Evolutionary conservation across 2,113 vertebrate genomes (phyloP), one percentile per base, ranked within the genome.

Genomic region (Oenanthe oenanthe): DNA sequence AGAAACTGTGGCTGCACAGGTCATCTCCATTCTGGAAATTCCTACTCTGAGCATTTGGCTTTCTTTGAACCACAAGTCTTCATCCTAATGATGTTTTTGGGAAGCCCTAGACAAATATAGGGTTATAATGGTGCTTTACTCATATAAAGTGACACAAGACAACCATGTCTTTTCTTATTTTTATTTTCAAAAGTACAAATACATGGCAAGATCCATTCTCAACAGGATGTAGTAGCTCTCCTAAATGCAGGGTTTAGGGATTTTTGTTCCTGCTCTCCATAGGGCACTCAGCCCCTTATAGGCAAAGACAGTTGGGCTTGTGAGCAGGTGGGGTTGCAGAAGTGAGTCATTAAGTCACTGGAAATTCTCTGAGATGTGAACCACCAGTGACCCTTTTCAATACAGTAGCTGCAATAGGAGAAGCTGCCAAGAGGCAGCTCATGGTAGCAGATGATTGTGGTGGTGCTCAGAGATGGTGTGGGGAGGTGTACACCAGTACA

Each of bases 341-440:
- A 2, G 7, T 34, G 47, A 42, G 34, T 19, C 29, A 42, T 17
- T 13, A 51, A 80, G 11, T 38, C 51, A 6, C 58, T 68, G 63
- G 48, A 68, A 56, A 25, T 65, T 45, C 43, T 7, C 40, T 58
- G 62, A 29, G 38, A 10, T 45, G 24, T 45, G 84, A 71, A 19
- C 61, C 10, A 31, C 28, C 25, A 78, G 13, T 1, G 2, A 48
- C 53, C 19, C 13, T 43, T 22, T 21, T 22, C 38, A 17, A 26
- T 48, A 7, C 9, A 22, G n/a, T 28, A 89, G n/a, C 20, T 72
- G 5, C 53, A 38, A 3, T 43, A 26, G 0, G 0, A 57, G 83
- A 60, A 62, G 24, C 31, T 88, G 40, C n/a, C 54, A 62, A 43
- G 1, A 34, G 36, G 43, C 28, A 85, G 34, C 40, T 88, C 48